These are phyloP conservation scores for Actinemys pallida DNA, from an alignment of 2,113 vertebrate genomes.

Conservation along the genomic window DNA sequence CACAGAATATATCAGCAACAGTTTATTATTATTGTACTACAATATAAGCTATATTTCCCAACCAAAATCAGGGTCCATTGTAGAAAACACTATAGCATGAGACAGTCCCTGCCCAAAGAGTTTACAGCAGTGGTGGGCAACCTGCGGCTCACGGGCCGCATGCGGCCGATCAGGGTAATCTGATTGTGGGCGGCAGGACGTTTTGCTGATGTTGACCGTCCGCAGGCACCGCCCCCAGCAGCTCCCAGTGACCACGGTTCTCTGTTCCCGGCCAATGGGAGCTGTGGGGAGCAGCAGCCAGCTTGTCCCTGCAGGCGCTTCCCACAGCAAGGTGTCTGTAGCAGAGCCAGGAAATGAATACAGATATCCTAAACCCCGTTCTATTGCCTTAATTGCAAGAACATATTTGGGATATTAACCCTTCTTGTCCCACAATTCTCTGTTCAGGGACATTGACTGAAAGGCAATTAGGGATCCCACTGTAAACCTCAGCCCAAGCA, in stretches of 20 bases:
- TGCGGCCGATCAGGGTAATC: no score
- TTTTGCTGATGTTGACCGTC: no score
- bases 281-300: no score
- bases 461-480: neutral
- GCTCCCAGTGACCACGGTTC: no score
- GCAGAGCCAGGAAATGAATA: neutral
- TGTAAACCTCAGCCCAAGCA: neutral
- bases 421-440: neutral
- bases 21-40: neutral
- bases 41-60: neutral
- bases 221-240: no score
- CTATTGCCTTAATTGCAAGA: no score
- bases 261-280: neutral
- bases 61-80: neutral
- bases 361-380: neutral
- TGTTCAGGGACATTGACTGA: neutral
- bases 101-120: neutral
- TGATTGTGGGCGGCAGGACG: no score
- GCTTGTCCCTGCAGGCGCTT: no score
- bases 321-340: neutral
- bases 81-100: neutral
- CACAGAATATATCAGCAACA: neutral
- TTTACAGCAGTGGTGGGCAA: neutral
- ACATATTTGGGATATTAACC: neutral
- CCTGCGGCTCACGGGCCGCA: no score